Base-by-base conservation (phyloP, 2,888 invertebrate species). In the Hydraecia micacea region DNA sequence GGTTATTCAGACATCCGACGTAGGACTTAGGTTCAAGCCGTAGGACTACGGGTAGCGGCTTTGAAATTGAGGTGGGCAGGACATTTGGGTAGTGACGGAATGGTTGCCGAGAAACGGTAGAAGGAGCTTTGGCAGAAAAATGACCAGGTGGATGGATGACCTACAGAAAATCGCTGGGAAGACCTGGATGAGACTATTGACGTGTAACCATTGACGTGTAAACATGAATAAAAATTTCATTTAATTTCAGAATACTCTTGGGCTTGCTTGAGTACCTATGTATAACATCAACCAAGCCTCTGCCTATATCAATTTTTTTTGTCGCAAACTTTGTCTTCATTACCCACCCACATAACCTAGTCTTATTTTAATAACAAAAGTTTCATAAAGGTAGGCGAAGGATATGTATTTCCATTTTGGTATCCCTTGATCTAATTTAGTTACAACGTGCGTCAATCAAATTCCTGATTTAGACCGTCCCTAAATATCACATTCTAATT, bases 381-480 rank as follows among this genome's bases (percentile, higher is more conserved):
- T 39, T 68, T 49, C n/a, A 46, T 39, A 46, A 46, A 36, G 15
- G 32, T 42, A 11, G 18, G 9, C 25, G 13, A n/a, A 42, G 7
- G 21, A 13, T 28, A 46, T 13, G 3, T 25, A 32, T 73, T 63
- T 67, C 18, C 18, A 77, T 67, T 80, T 70, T 58, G 21, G 69
- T 66, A 73, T 36, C 28, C 21, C 25, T 68, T 70, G 32, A 66
- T 68, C 76, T 80, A 80, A 63, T 55, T 76, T 69, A 80, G 66
- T 70, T 28, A 32, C 13, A n/a, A 58, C 3, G 69, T 60, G 66
- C 76, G 60, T 80, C 80, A 84, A 28, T 70, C 28, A 55, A 73
- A 55, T 69, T 55, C 39, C 39, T 28, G 36, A 76, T 80, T 69
- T 73, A 83, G 80, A 28, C 2, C 13, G 9, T 70, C 62, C 25